Evolutionary conservation across 2,797 vertebrate genomes (phyloP).

Genomic region (Periparus ater): DNA sequence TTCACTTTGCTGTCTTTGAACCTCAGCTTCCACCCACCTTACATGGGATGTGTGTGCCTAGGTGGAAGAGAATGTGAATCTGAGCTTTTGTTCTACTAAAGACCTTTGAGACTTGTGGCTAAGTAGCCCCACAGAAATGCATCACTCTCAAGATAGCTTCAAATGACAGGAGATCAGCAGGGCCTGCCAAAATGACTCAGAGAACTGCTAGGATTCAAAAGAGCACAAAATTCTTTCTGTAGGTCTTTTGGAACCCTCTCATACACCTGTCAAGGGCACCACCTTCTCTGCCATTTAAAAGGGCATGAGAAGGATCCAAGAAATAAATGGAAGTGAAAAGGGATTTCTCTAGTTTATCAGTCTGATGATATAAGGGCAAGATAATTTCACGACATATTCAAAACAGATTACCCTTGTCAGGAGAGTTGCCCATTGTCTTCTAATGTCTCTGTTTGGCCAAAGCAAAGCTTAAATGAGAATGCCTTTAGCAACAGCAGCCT

Average conservation of each 20-base stretch:
- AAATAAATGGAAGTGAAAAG: neutral
- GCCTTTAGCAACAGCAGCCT: neutral
- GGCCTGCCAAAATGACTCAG: neutral
- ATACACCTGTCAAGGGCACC: neutral
- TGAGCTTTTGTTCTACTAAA: neutral
- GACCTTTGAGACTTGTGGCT: neutral
- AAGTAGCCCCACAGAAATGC: neutral
- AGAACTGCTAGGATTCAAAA: neutral
- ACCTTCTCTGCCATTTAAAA: neutral
- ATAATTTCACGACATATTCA: neutral
- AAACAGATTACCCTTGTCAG: neutral
- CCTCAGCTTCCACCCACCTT: neutral
- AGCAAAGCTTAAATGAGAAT: neutral
- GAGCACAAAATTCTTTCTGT: neutral
- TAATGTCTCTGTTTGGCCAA: fast-evolving
- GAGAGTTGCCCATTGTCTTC: neutral
- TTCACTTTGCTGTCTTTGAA: neutral
- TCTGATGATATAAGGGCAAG: neutral
- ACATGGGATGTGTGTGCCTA: neutral
- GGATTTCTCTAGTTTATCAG: neutral
- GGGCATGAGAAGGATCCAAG: neutral
- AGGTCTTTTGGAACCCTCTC: neutral
- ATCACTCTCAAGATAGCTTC: neutral
- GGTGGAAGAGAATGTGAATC: neutral
- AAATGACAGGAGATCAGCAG: neutral